Percentiles rank a stretch among this genome's conserved stretches.
Evolutionary conservation across 2,797 vertebrate species (phyloP).

Genomic region (Coregonus ussuriensis): DNA sequence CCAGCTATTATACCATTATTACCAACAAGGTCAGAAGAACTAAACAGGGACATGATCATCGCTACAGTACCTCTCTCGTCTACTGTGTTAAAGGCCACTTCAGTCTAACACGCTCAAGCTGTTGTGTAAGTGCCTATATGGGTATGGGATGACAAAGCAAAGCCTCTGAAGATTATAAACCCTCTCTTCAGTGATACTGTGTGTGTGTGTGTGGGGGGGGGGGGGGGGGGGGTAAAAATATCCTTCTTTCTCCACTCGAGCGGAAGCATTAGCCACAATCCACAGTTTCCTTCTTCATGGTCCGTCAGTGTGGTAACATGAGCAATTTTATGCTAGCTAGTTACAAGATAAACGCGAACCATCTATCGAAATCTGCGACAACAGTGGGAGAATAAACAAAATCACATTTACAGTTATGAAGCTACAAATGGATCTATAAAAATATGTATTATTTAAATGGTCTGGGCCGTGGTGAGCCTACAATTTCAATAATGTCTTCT

Average conservation of each 20-base stretch:
- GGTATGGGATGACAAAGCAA: constrained; percentile 21
- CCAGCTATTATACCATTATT: not conserved
- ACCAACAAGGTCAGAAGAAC: not conserved
- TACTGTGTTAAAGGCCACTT: constrained; percentile 6
- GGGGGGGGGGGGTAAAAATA: constrained; percentile 63
- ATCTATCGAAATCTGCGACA: not conserved
- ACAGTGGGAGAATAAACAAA: too few relatives aligned
- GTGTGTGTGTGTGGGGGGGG: constrained; percentile 11
- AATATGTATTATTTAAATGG: too few relatives aligned
- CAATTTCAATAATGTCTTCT: too few relatives aligned
- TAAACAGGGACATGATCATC: constrained; percentile 1
- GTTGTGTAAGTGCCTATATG: constrained; percentile 6
- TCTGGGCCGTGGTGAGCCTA: too few relatives aligned
- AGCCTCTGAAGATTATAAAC: constrained; percentile 17
- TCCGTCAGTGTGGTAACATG: constrained; percentile 49
- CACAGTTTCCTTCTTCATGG: constrained; percentile 19
- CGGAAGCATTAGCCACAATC: constrained; percentile 54
- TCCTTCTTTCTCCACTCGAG: constrained; percentile 51
- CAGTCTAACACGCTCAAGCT: not conserved
- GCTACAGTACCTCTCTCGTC: not conserved
- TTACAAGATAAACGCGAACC: constrained; percentile 21
- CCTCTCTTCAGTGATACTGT: constrained; percentile 9
- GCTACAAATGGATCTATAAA: too few relatives aligned
- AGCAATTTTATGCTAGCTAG: constrained; percentile 54
- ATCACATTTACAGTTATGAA: too few relatives aligned